These are phyloP conservation scores for Mimas tiliae DNA, from an alignment of 2,888 invertebrate species.

Conservation along the genomic window DNA sequence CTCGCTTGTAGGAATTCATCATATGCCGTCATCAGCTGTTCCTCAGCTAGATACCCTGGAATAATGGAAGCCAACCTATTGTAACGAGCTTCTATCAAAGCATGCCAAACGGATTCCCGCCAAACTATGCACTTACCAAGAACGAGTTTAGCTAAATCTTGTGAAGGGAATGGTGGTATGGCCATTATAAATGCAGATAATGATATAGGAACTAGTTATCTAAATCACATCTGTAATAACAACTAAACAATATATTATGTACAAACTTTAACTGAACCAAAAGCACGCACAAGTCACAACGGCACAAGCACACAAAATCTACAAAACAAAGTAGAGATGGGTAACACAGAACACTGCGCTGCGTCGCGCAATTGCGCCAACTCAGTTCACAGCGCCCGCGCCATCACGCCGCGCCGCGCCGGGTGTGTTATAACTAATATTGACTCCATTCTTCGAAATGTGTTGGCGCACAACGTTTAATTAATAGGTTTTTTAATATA, in stretches of 20 bases:
- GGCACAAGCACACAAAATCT: slow-evolving; percentile 18
- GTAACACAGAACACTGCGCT: too few species aligned
- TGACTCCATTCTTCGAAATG: too few species aligned
- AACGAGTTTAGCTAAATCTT: slow-evolving; percentile 77
- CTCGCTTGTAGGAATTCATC: slow-evolving; percentile 80
- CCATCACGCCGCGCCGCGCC: too few species aligned
- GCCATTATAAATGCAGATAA: slow-evolving; percentile 51
- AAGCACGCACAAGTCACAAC: slow-evolving; percentile 7
- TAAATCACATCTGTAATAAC: not conserved
- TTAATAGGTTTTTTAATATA: too few species aligned
- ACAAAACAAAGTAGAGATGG: not conserved
- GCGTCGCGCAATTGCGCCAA: too few species aligned
- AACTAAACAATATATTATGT: not conserved
- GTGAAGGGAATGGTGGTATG: slow-evolving; percentile 74
- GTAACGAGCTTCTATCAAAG: slow-evolving; percentile 23
- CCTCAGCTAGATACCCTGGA: slow-evolving; percentile 78
- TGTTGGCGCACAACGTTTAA: too few species aligned
- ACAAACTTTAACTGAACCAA: not conserved
- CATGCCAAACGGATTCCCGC: slow-evolving; percentile 63
- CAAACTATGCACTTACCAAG: slow-evolving; percentile 70
- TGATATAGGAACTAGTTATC: too few species aligned
- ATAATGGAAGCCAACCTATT: slow-evolving; percentile 37
- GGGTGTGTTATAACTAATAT: too few species aligned
- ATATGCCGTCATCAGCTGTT: slow-evolving; percentile 79
- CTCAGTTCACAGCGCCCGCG: too few species aligned